Evolutionary conservation across 2,888 invertebrate species (phyloP).

Genomic region (Trichogramma dendrolimi): DNA sequence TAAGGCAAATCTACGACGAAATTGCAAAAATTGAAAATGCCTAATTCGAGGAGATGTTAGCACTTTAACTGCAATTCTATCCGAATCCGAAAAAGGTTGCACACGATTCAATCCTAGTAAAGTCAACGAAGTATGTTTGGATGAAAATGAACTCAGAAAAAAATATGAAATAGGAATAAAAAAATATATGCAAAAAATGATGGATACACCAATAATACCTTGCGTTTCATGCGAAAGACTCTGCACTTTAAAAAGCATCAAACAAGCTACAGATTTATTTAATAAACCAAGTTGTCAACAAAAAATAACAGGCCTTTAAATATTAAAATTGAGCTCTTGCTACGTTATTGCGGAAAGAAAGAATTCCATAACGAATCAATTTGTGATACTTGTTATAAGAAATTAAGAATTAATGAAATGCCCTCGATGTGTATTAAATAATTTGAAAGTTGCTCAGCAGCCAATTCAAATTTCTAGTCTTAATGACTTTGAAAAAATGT

Average conservation of each 20-base stretch:
- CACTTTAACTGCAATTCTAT: no score
- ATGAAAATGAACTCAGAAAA: slow-evolving; percentile 26
- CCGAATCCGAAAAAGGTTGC: no score
- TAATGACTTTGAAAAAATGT: slow-evolving; percentile 35
- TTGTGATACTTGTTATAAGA: slow-evolving; percentile 25
- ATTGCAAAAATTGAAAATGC: no score
- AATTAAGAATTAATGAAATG: slow-evolving; percentile 30
- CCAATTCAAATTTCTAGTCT: slow-evolving; percentile 27
- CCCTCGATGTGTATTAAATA: slow-evolving; percentile 38
- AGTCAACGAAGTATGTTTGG: slow-evolving; percentile 20
- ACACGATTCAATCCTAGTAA: no score
- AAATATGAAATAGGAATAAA: slow-evolving; percentile 26
- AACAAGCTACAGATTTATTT: no score
- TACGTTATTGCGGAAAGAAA: no score
- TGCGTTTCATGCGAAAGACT: slow-evolving; percentile 7
- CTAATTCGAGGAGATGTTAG: no score
- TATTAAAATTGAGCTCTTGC: slow-evolving; percentile 7
- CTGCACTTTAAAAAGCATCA: background rate
- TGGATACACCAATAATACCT: background rate
- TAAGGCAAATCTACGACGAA: no score
- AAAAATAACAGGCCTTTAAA: no score
- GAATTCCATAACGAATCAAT: slow-evolving; percentile 11
- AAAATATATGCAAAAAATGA: slow-evolving; percentile 11
- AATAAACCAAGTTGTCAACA: no score
- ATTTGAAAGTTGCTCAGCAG: slow-evolving; percentile 23